Percentiles rank a stretch among this genome's conserved stretches.
phyloP scores from a whole-genome alignment of 2,113 vertebrate genomes.

The Pluvianellus socialis region DNA sequence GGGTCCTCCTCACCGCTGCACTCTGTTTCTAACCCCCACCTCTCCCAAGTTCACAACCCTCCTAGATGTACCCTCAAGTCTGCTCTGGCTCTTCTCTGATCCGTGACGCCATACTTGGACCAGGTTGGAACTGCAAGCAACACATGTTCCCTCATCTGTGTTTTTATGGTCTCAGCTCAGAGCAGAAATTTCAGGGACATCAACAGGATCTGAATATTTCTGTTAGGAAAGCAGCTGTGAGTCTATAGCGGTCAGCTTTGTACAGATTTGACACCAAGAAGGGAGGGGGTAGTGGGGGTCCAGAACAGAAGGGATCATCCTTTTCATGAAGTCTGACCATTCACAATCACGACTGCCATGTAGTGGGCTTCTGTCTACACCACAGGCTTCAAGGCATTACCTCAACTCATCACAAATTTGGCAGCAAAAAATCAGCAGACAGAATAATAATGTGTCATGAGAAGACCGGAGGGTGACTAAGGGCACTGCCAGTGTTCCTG shows the following conservation, averaged over 20 bases:
- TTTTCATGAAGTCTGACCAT: neutral
- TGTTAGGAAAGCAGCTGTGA: neutral
- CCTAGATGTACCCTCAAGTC: neutral
- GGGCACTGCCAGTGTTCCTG: neutral
- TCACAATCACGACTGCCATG: neutral
- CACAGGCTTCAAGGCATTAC: neutral
- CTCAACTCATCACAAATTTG: neutral
- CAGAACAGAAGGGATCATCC: neutral
- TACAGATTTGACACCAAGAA: neutral
- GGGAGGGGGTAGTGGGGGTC: neutral
- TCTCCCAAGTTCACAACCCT: neutral
- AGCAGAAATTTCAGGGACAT: neutral
- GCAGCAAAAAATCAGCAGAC: neutral
- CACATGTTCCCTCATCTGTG: neutral
- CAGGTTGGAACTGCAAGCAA: neutral
- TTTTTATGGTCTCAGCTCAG: neutral
- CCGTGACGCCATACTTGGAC: fast-evolving
- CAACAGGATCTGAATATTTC: neutral
- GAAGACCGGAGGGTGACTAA: neutral
- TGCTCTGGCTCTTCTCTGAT: neutral
- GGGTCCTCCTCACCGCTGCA: neutral
- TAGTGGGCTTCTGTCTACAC: neutral
- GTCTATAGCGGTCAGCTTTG: neutral
- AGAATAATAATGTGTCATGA: neutral
- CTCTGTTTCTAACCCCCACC: neutral